Evolutionary conservation across 1,140 invertebrate genomes (phyloP).

Genomic region (Leptonema lineaticorne): DNA sequence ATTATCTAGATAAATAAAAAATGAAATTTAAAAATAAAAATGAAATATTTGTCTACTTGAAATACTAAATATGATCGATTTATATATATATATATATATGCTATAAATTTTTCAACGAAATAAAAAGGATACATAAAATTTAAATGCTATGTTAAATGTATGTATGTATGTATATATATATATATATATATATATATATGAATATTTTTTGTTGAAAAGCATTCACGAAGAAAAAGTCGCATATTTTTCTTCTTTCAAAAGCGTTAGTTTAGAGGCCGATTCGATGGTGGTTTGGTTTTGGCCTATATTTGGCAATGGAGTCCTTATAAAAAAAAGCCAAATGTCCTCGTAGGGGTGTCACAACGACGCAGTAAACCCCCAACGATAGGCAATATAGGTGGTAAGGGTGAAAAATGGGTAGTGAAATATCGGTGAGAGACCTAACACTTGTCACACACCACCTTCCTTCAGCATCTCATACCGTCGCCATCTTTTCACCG

Average conservation of each 20-base stretch:
- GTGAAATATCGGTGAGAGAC: not conserved
- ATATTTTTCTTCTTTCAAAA: not conserved
- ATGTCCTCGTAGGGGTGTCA: not conserved
- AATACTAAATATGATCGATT: too few species aligned
- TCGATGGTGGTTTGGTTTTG: not conserved
- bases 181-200: not conserved
- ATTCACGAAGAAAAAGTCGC: not conserved
- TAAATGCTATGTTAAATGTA: not conserved
- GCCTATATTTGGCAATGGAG: constrained; percentile 1
- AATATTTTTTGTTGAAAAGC: not conserved
- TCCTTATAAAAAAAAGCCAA: constrained; percentile 5
- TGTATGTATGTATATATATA: not conserved
- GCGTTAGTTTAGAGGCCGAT: not conserved
- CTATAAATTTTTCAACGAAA: too few species aligned
- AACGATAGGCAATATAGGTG: not conserved
- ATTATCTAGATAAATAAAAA: too few species aligned
- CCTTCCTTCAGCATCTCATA: not conserved
- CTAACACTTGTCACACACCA: not conserved
- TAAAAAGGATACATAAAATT: not conserved
- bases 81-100: too few species aligned
- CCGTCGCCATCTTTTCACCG: not conserved
- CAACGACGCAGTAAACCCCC: constrained; percentile 8
- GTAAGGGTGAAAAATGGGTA: not conserved
- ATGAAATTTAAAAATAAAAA: too few species aligned
- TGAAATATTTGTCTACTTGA: too few species aligned